Base-by-base conservation (phyloP, 2,113 vertebrate genomes). In the Rhizomys pruinosus region DNA sequence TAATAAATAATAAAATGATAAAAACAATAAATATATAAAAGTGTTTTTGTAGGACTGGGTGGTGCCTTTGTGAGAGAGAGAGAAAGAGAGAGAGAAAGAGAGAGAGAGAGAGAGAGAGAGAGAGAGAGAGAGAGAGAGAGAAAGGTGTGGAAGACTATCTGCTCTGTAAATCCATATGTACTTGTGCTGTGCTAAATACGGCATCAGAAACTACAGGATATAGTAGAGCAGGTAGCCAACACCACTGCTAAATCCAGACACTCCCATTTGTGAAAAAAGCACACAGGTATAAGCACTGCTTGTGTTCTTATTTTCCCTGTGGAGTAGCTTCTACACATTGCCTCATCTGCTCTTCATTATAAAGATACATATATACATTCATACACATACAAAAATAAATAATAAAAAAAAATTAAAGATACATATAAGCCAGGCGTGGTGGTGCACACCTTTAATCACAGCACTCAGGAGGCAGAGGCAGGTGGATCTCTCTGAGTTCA, bases 291-390 rank as follows among this genome's bases (percentile, higher is more conserved):
- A 20, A 27, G 47, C 25, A 79, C 39, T 81, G 63, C 89, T 95
- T 71, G n/a, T 80, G 95, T 95, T 64, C 80, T n/a, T 86, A 42
- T 84, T 91, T 91, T 72, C 69, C 63, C 68, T 19, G 0, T 39
- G 89, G 84, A 96, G 66, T 69, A 71, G 74, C 82, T 97, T 96
- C 90, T 92, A 92, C 93, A 96, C 73, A 86, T 69, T 77, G 93
- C 84, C 87, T 97, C 88, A 84, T 52, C 7, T 0, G 3, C 39
- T 52, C 94, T 96, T 82, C 84, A 29, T 74, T 34, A 66, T 34
- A 89, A 15, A 5, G 68, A 76, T 95, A 95, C 5, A 82, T 68
- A 15, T 32, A 86, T n/a, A n/a, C n/a, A n/a, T n/a, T n/a, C n/a
- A n/a, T n/a, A n/a, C n/a, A n/a, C n/a, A n/a, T n/a, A n/a, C n/a